Percentiles rank a stretch among this genome's conserved stretches.
Evolutionary conservation across 2,113 vertebrate species (phyloP).

Genomic region (Zosterops pallidus): DNA sequence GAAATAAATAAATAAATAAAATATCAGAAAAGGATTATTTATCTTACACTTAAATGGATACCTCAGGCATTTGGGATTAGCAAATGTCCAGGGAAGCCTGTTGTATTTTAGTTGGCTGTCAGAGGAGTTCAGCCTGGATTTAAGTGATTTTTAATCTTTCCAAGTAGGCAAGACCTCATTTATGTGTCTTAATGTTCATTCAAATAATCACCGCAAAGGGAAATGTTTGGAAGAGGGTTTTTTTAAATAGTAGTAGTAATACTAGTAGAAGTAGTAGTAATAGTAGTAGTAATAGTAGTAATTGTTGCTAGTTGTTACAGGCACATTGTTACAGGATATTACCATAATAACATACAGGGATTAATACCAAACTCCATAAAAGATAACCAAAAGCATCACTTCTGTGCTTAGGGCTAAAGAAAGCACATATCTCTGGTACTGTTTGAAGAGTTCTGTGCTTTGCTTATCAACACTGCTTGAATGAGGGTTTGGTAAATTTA

Average conservation of each 20-base stretch:
- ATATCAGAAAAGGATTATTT: background rate
- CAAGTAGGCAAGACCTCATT: background rate
- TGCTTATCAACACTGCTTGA: background rate
- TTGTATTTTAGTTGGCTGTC: background rate
- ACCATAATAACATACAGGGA: background rate
- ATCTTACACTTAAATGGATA: background rate
- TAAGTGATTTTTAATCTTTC: background rate
- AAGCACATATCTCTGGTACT: background rate
- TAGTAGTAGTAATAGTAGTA: background rate
- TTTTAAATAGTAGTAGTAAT: background rate
- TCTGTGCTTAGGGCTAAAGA: background rate
- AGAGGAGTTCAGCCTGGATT: background rate
- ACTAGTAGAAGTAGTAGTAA: background rate
- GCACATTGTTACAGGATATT: background rate
- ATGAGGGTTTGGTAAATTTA: background rate
- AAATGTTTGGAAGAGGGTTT: background rate
- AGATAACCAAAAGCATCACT: background rate
- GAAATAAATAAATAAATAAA: constrained; percentile 1
- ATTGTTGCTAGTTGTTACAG: background rate
- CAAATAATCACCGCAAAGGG: background rate
- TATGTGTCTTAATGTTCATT: background rate
- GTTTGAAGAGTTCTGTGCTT: background rate
- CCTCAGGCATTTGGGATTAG: background rate
- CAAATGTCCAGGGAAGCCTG: background rate
- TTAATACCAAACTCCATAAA: background rate